A percentile compares a stretch with the other conserved stretches of the same genome.
These are phyloP conservation scores for Platyura marginata DNA, from an alignment of 1,140 invertebrate species.

Conservation along the genomic window DNA sequence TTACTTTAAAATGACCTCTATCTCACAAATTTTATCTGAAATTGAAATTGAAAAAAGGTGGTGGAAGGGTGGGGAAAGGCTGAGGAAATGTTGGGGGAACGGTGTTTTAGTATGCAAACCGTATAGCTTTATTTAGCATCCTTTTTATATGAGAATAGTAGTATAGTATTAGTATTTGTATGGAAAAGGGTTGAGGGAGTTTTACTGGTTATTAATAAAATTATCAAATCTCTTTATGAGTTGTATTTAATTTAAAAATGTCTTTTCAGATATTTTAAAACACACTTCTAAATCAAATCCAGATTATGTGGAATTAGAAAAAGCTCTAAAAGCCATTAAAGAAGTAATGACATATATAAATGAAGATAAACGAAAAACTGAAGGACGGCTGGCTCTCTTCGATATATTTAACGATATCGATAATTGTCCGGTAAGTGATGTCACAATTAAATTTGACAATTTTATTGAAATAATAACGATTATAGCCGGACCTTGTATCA, in stretches of 20 bases:
- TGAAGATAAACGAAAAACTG: slow-evolving; percentile 90
- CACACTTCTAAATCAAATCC: slow-evolving; percentile 70
- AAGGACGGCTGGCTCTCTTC: slow-evolving; percentile 87
- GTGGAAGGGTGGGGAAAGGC: too few relatives aligned
- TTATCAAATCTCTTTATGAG: neutral
- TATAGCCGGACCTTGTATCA: slow-evolving; percentile 67
- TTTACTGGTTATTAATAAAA: slow-evolving; percentile 4
- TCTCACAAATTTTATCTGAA: too few relatives aligned
- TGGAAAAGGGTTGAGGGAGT: too few relatives aligned
- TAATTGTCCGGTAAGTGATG: slow-evolving; percentile 66
- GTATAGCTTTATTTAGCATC: too few relatives aligned
- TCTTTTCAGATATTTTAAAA: slow-evolving; percentile 83
- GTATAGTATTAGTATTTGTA: too few relatives aligned
- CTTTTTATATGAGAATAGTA: too few relatives aligned
- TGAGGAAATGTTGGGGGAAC: too few relatives aligned
- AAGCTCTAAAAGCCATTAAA: slow-evolving; percentile 70
- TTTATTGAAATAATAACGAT: slow-evolving; percentile 8
- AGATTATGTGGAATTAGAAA: slow-evolving; percentile 66
- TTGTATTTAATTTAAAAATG: neutral
- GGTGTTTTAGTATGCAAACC: too few relatives aligned
- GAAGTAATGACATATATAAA: slow-evolving; percentile 94
- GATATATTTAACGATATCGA: slow-evolving; percentile 97
- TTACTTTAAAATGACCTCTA: too few relatives aligned
- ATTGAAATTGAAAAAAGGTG: too few relatives aligned
- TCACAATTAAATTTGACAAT: slow-evolving; percentile 1